Evolutionary conservation across 2,888 invertebrate genomes (phyloP), one percentile per base, ranked within the genome.

Genomic region (Tachina fera): DNA sequence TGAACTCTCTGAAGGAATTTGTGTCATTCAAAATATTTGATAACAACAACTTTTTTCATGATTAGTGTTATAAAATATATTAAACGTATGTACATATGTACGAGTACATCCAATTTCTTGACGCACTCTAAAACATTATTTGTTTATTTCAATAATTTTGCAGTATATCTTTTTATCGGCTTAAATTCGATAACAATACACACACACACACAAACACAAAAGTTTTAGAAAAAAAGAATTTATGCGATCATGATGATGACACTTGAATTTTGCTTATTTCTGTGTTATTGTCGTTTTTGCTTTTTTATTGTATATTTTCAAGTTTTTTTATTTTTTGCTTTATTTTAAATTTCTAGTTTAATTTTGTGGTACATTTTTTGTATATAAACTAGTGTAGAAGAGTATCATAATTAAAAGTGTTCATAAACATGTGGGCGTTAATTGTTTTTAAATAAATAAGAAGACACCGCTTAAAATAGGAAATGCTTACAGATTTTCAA

Each of bases 381-480:
- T 14, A 10, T 14, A 10, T 60, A 47, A 31, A 63, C 53, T 63
- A 45, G 16, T 60, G 9, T 61, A 16, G 39, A 61, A 51, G 6
- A 60, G 41, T 19, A 22, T 47, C 41, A 19, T 63, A 70, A 76
- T 76, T 82, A 49, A 82, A 82, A 63, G 39, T 53, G 8, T 47
- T 47, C 13, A 47, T 31, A 68, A 56, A 56, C 14, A 22, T 22
- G 45, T 58, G 19, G 83, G 84, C 72, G 87, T 80, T 85, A 84
- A 80, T 83, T 84, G 63, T 72, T 77, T 72, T 87, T 87, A 85
- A 88, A 88, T 87, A 75, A 63, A 53, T 70, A 84, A 68, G 63
- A 81, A 74, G 49, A 22, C 19, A 49, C 47, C 79, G 79, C 49
- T 65, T 79, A 49, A 56, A 22, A 31, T 31, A 31, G 6, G 31